Base-by-base conservation (phyloP, 2,888 invertebrate genomes). In the Gymnosoma rotundatum region DNA sequence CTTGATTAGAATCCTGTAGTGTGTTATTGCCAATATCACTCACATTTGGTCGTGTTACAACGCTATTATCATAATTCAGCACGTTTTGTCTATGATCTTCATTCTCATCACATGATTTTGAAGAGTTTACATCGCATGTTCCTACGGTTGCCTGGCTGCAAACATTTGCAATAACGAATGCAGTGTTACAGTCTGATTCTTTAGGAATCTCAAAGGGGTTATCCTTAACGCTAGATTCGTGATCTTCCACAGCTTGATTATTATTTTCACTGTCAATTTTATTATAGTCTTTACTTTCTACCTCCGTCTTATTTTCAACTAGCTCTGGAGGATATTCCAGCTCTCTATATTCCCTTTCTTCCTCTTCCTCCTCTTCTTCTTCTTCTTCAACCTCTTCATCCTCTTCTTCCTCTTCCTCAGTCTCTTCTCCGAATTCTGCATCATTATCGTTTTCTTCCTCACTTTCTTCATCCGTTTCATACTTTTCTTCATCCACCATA, bases 131-230 rank as follows among this genome's bases (percentile, higher is more conserved):
- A 7, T 66, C 54, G 2, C 12, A n/a, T 61, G 10, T 45, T n/a
- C 32, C 21, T 54, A 4, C 3, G 18, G 16, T 16, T 2, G 86
- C 87, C 45, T 90, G 88, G 36, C 89, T 90, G 64, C 87, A 89
- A 73, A 90, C 88, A 54, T 54, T 88, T 7, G 90, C 87, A 67
- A 90, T 90, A 60, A 90, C 83, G 69, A 90, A 86, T 4, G 80
- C 45, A 9, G 56, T 21, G 7, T 66, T 50, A 38, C 50, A 10
- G 9, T 18, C 32, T 8, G 8, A 8, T 8, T 21, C 66, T 10
- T 48, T 14, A 18, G 42, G 25, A 2, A 14, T 74, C 14, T 54
- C 54, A n/a, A n/a, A n/a, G 14, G 25, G 12, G 14, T 73, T 73
- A 36, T 66, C 66, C 36, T 66, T 50, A 14, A 20, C 50, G 20